Base-by-base conservation (phyloP, 2,113 vertebrate genomes). In the Ramphastos sulfuratus region DNA sequence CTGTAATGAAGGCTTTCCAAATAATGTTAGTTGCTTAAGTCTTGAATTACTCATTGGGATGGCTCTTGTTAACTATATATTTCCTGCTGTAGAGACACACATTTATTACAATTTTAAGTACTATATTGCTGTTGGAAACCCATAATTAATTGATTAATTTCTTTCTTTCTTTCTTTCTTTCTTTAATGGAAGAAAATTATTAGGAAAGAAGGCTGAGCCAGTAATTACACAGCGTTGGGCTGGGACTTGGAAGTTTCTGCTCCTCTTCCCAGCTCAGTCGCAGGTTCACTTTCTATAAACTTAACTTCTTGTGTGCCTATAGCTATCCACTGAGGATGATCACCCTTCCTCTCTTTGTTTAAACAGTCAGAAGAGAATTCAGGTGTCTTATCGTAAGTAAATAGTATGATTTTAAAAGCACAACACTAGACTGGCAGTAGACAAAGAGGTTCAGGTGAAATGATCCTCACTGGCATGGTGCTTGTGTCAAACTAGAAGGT, bases 1-100 rank as follows among this genome's bases (percentile, higher is more conserved):
- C 87, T 94, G 87, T 92, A 96, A 96, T 95, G 89, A 95, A 85
- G 82, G 91, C 84, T 90, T 91, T 93, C 72, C 85, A 81, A 91
- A 89, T 92, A 60, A 60, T 91, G 44, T 89, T 85, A 88, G 88
- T 94, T 95, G 93, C 91, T 87, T 92, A 91, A 96, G 97, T 7
- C 87, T 98, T 92, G 74, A 97, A 28, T 9, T 93, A 78, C 55
- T 91, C 15, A 97, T 82, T 35, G 91, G 96, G 71, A 97, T 99
- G 71, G 95, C 98, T 93, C 97, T 98, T 94, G 97, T 99, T 92
- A 99, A 98, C 94, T 98, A 95, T 59, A 98, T 98, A 46, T 89
- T 98, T 97, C 94, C 52, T 78, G 82, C 46, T 91, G 58, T 82
- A 95, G 55, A 71, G 66, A 55, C 88, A 89, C 81, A 96, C 8